These are phyloP conservation scores for Archocentrus centrarchus DNA, from an alignment of 2,113 vertebrate species.

Conservation along the genomic window DNA sequence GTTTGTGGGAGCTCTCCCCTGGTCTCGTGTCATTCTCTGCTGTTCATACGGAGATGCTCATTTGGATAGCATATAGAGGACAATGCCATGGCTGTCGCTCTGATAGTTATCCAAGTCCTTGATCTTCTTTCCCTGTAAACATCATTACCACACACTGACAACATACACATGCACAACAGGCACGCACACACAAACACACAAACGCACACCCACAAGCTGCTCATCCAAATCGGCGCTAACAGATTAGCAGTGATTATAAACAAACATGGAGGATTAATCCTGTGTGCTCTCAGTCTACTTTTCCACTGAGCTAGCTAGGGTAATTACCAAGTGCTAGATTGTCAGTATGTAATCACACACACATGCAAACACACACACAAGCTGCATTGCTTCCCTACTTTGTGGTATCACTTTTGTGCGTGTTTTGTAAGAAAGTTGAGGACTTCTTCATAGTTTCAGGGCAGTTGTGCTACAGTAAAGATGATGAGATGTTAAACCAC, in stretches of 20 bases:
- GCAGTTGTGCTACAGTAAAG: background rate
- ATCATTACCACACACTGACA: slow-evolving; percentile 75
- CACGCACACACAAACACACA: slow-evolving; percentile 25
- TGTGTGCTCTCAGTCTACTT: slow-evolving; percentile 74
- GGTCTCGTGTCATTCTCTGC: slow-evolving; percentile 27
- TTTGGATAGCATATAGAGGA: slow-evolving; percentile 69
- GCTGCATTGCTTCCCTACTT: slow-evolving; percentile 39
- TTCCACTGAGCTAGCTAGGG: slow-evolving; percentile 73
- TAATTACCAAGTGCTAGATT: slow-evolving; percentile 76
- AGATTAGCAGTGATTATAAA: slow-evolving; percentile 84
- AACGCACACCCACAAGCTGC: slow-evolving; percentile 63
- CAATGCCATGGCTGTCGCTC: slow-evolving; percentile 61
- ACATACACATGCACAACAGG: slow-evolving; percentile 63
- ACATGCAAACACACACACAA: slow-evolving; percentile 1
- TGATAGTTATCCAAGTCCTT: slow-evolving; percentile 75
- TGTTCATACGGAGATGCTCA: slow-evolving; percentile 60
- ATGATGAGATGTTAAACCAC: background rate
- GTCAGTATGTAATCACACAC: slow-evolving; percentile 65
- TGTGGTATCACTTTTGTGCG: slow-evolving; percentile 32
- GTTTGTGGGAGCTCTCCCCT: slow-evolving; percentile 11
- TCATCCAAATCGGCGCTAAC: slow-evolving; percentile 69
- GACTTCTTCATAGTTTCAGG: background rate
- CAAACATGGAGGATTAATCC: slow-evolving; percentile 82
- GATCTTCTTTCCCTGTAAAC: slow-evolving; percentile 83
- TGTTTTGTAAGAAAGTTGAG: slow-evolving; percentile 50